Evolutionary conservation across 1,140 invertebrate genomes (phyloP), one percentile per base, ranked within the genome.

Genomic region (Stenopsyche tienmushanensis): DNA sequence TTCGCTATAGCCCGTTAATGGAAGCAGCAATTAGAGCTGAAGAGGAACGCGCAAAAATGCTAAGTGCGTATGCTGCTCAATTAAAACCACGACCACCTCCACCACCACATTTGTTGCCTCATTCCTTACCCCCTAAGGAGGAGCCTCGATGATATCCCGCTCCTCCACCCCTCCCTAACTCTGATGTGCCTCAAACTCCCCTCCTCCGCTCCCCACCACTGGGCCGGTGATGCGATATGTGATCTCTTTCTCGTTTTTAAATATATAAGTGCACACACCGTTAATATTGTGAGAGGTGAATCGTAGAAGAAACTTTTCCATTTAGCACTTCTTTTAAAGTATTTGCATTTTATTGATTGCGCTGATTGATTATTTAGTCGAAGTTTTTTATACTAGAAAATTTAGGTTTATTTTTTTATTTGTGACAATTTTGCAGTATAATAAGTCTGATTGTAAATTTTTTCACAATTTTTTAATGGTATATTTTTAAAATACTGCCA

Each of bases 11-110:
- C 73, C 87, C 88, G 1, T 76, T 90, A 25, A 86, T 90, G 80
- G 88, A 89, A 64, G 87, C 86, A 1, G 87, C 87, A 8, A 84
- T 87, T 62, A 81, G 86, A 8, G 86, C 84, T 7, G 88, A 92
- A 71, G 88, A 90, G 66, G 88, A 91, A 73, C 82, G 88, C 47
- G 85, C 86, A 1, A 90, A 90, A 75, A 81, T 90, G 49, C 85
- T 88, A 69, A 87, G 82, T 62, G 83, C 86, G 2, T 90, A 88
- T 73, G 83, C 85, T 15, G 81, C 81, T 17, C 82, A 83, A 71
- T 77, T 80, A 71, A 78, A 79, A 71, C 79, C 80, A 64, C 71
- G 77, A 53, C 62, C 52, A 15, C 77, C 77, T 70, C 70, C 76
- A 24, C 70, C 72, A 23, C 77, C 78, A 62, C 62, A 64, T 47